Evolutionary conservation across 2,113 vertebrate species (phyloP).

Genomic region (Smithornis capensis): DNA sequence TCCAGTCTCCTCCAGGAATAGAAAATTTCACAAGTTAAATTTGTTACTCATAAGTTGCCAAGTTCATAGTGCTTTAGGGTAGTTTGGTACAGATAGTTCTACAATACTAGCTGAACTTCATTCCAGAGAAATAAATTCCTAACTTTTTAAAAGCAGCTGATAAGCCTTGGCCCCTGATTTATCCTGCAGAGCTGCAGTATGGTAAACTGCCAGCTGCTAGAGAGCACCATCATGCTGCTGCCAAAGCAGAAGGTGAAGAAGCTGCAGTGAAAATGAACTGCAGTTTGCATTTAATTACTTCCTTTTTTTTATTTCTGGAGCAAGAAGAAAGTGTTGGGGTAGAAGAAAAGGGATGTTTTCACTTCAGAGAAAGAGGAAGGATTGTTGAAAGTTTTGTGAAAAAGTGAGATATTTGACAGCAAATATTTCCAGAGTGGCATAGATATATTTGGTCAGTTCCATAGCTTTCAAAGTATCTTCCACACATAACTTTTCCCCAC

Average conservation of each 20-base stretch:
- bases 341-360: neutral
- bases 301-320: neutral
- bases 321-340: neutral
- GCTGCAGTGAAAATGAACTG: neutral
- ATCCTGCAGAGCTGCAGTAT: neutral
- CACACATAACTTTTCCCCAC: neutral
- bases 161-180: neutral
- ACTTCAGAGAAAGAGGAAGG: neutral
- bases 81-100: neutral
- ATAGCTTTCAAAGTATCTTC: neutral
- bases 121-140: neutral
- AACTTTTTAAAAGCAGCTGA: neutral
- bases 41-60: neutral
- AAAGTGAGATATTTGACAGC: neutral
- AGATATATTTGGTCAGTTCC: neutral
- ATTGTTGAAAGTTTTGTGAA: neutral
- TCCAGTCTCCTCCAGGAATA: neutral
- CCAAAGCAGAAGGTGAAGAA: constrained; percentile 15
- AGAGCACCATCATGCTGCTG: neutral
- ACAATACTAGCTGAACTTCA: neutral
- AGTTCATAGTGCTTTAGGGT: neutral
- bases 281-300: neutral
- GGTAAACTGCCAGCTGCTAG: constrained; percentile 31
- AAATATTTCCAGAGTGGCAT: neutral
- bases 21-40: neutral